Evolutionary conservation across 2,113 vertebrate genomes (phyloP).

Genomic region (Bubo bubo): DNA sequence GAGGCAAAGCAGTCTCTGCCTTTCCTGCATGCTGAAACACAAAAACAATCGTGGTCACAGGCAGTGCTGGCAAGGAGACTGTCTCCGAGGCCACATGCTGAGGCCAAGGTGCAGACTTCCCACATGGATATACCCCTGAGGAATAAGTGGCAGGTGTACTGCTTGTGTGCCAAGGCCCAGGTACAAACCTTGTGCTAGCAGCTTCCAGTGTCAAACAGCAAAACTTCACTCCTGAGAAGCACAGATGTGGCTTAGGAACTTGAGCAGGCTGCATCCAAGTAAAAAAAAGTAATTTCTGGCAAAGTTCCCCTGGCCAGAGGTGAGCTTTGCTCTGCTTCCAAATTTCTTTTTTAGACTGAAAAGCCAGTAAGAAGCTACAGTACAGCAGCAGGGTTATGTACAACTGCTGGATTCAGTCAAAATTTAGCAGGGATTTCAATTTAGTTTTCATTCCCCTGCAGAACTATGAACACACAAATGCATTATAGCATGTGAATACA

Average conservation of each 20-base stretch:
- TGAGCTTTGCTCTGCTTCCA: background rate
- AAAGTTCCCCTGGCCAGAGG: background rate
- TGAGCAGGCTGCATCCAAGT: background rate
- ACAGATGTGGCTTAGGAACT: background rate
- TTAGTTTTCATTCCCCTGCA: background rate
- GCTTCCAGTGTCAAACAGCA: background rate
- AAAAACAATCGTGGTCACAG: background rate
- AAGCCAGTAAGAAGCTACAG: background rate
- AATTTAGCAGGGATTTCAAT: background rate
- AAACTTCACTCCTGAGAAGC: background rate
- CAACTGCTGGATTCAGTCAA: background rate
- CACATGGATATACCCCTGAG: background rate
- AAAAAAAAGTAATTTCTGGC: background rate
- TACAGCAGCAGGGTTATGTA: background rate
- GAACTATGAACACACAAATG: background rate
- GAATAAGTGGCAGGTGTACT: background rate
- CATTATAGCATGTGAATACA: background rate
- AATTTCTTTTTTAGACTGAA: background rate
- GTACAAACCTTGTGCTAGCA: background rate
- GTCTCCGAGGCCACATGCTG: rapidly evolving
- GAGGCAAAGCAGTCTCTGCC: background rate
- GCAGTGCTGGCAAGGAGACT: background rate
- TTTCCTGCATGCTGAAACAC: background rate
- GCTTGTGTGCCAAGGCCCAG: background rate
- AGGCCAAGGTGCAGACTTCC: background rate